These are phyloP conservation scores for Clarias macrocephalus DNA, from an alignment of 2,113 vertebrate genomes.

Conservation along the genomic window DNA sequence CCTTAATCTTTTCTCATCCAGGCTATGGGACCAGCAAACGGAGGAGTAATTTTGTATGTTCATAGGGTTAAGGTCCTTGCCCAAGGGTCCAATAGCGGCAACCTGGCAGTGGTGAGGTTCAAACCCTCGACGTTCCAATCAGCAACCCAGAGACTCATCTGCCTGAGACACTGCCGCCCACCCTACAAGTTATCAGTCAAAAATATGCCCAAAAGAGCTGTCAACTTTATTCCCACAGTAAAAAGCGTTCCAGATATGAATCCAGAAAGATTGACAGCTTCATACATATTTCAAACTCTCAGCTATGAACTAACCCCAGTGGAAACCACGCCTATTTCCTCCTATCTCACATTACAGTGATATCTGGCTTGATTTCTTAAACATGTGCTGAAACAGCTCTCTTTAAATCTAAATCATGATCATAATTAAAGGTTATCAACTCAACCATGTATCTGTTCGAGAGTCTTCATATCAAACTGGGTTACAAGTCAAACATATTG, in stretches of 20 bases:
- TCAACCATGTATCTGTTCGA: not conserved
- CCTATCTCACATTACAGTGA: not conserved
- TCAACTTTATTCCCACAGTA: not conserved
- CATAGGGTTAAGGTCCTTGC: too few species aligned
- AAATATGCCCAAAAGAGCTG: not conserved
- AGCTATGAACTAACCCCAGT: not conserved
- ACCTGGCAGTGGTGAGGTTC: too few species aligned
- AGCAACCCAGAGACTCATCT: too few species aligned
- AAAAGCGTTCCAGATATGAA: not conserved
- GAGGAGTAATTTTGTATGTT: too few species aligned
- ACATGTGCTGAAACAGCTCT: not conserved
- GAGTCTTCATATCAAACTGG: too few species aligned
- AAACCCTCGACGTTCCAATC: too few species aligned
- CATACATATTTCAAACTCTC: not conserved
- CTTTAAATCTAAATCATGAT: not conserved
- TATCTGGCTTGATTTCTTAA: not conserved
- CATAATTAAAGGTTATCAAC: not conserved
- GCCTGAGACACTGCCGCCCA: too few species aligned
- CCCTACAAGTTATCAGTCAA: not conserved
- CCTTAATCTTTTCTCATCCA: too few species aligned
- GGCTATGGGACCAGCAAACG: too few species aligned
- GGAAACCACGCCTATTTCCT: not conserved
- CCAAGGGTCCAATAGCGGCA: too few species aligned
- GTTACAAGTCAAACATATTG: not conserved
- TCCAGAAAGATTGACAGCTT: not conserved